Conservation (phyloP, 2,113 vertebrate species). For the Callocephalon fimbriatum region DNA sequence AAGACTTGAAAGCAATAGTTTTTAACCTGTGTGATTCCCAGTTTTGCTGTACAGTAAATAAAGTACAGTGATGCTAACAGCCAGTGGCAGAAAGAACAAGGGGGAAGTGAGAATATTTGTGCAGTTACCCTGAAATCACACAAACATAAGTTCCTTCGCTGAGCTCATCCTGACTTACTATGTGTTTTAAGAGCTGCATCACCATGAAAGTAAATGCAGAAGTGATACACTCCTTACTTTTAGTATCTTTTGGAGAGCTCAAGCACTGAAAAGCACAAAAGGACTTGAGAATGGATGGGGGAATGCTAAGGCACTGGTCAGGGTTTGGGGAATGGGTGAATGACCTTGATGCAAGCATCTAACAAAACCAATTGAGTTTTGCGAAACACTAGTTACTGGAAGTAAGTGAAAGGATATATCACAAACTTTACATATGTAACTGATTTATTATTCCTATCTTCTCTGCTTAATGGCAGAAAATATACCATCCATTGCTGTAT, state of each 20-base stretch:
- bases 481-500: neutral
- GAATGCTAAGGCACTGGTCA: neutral
- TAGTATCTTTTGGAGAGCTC: neutral
- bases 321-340: neutral
- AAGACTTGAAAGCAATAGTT: conserved; percentile 54
- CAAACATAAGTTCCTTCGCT: neutral
- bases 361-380: neutral
- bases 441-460: neutral
- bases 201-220: neutral
- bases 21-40: conserved; percentile 47
- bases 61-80: neutral
- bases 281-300: neutral
- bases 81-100: neutral
- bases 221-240: neutral
- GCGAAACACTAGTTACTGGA: neutral
- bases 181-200: neutral
- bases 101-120: neutral
- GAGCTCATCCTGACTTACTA: neutral
- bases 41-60: conserved; percentile 10
- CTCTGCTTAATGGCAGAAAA: neutral
- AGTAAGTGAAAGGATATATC: neutral
- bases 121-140: neutral
- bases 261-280: neutral
- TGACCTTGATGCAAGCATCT: neutral
- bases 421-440: neutral